Evolutionary conservation across 1,140 invertebrate species (phyloP), one percentile per base, ranked within the genome.

Genomic region (Nasonia longicornis): DNA sequence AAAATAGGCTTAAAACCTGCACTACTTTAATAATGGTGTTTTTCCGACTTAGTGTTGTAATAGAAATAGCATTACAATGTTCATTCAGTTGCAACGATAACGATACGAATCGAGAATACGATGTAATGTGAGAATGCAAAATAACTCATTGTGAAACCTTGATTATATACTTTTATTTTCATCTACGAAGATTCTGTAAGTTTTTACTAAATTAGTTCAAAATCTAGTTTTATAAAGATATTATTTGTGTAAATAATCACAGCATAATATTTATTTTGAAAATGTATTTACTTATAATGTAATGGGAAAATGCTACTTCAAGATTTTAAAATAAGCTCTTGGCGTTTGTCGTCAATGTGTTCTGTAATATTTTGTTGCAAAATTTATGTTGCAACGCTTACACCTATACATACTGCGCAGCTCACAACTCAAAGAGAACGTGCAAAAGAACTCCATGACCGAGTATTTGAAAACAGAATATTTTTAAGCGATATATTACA

Each of bases 141-240:
- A 64, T 22, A 66, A 3, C 7, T 22, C 26, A 67, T 69, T 77
- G 69, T 45, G 38, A 77, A 69, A 77, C 69, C 63, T 69, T 77
- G 4, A 77, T 67, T 38, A 3, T 22, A 76, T n/a, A 31, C 31
- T 52, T 7, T 26, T 1, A 7, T 64, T 64, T 42, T 38, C 26
- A 6, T 42, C 7, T 3, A 63, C 35, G 7, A 22, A 22, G 1
- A 66, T 76, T 14, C n/a, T 16, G 6, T n/a, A n/a, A 58, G 7
- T 20, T 58, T 58, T 58, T 58, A 58, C 6, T 58, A 3, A 20
- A 58, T 58, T 2, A 58, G 20, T n/a, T 58, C 0, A n/a, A 58
- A 58, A 58, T n/a, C 52, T n/a, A n/a, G 20, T n/a, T 58, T 58
- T 58, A 48, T 10, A 48, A 48, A 48, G 45, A 3, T 48, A 20